Base-by-base conservation (phyloP, 2,113 vertebrate genomes). In the Gadus chalcogrammus region DNA sequence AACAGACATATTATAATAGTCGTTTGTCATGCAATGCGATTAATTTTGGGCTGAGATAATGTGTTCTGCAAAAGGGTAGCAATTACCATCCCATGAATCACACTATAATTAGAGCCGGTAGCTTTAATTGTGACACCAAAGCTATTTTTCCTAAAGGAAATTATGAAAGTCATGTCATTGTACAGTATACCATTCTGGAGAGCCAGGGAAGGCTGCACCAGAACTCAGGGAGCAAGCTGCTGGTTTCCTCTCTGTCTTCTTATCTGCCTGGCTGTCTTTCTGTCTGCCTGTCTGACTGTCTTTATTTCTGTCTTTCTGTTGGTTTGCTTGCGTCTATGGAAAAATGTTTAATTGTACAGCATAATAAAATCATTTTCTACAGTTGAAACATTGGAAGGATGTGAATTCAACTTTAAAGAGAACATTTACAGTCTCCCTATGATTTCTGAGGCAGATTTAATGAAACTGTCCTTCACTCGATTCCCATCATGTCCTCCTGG, bases 71-170 rank as follows among this genome's bases (percentile, higher is more conserved):
- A 59, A 92, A 87, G 80, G 52, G 48, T 90, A 64, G 68, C 83
- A 92, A 93, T 93, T 93, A 91, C 77, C 86, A 88, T 87, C 90
- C 87, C 87, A 93, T 94, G 94, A 94, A 94, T 94, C 91, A 92
- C 73, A 88, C 88, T 88, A 92, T 93, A 93, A 94, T 93, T 93
- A 91, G 82, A 88, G 85, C 88, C 84, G 38, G 59, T 79, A 9
- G 83, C 72, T 82, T 93, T 87, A 90, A 85, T 81, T 90, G 86
- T 89, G 90, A 83, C 83, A 91, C 90, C 78, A 88, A 87, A 80
- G 82, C 89, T 90, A 88, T 56, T 87, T 85, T 91, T 92, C 88
- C 87, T 83, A 69, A 92, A 76, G 84, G 77, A 83, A 87, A 89
- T 87, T 90, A 92, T 91, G 90, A 90, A 69, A 68, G 69, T 61